Percentiles rank a stretch among this genome's conserved stretches.
These are phyloP conservation scores for Stictonetta naevosa DNA, from an alignment of 2,113 vertebrate species.

Conservation along the genomic window DNA sequence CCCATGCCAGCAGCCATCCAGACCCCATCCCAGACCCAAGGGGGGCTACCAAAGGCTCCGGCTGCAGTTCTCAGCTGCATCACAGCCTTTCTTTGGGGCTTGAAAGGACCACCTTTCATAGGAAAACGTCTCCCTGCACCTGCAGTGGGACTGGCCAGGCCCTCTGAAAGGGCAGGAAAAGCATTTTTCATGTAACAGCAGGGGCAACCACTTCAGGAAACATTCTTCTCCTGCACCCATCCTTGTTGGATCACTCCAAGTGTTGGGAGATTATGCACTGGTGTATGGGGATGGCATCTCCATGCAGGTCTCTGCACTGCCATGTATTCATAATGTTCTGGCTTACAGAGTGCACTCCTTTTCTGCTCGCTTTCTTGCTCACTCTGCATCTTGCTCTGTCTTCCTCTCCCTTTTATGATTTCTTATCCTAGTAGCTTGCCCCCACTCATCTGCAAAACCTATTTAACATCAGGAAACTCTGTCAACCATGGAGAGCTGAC, in stretches of 20 bases:
- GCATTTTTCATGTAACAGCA: not conserved
- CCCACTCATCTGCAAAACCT: not conserved
- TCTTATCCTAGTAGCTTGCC: not conserved
- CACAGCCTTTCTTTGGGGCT: not conserved
- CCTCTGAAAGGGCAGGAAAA: not conserved
- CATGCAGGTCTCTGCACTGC: rapidly evolving
- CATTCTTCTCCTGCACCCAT: not conserved
- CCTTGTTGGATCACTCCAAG: not conserved
- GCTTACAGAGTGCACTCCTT: not conserved
- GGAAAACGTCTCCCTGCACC: not conserved
- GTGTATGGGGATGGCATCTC: not conserved
- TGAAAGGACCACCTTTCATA: rapidly evolving
- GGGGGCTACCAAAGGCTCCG: not conserved
- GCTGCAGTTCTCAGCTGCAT: not conserved
- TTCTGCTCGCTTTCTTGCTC: not conserved
- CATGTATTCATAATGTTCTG: rapidly evolving
- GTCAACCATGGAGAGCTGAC: not conserved
- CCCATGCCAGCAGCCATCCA: not conserved
- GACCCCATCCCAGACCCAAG: not conserved
- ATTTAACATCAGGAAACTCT: not conserved
- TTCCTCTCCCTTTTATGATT: not conserved
- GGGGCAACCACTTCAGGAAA: not conserved
- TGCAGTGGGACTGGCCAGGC: rapidly evolving
- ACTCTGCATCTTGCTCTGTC: rapidly evolving
- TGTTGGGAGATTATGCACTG: rapidly evolving